Conservation (phyloP, 2,113 vertebrate species). For the Hypocryptadius cinnamomeus region DNA sequence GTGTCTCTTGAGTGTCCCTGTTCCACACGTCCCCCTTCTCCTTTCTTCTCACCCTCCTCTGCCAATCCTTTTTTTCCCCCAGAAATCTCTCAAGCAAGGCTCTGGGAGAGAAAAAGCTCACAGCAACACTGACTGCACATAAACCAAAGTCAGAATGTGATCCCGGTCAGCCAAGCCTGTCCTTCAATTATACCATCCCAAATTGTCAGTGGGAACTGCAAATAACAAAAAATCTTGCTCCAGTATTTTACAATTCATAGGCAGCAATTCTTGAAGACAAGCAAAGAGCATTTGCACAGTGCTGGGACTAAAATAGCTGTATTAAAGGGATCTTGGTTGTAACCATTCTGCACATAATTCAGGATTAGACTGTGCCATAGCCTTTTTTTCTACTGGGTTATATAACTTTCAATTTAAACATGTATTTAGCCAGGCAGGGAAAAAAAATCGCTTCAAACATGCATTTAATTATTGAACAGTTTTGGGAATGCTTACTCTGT, state of each 20-base stretch:
- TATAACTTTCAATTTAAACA: conserved; percentile 19
- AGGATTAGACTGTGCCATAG: neutral
- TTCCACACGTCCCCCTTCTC: neutral
- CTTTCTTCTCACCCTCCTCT: neutral
- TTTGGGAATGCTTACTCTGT: neutral
- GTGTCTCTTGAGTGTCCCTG: neutral
- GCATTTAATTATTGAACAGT: neutral
- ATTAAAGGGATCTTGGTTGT: conserved; percentile 3
- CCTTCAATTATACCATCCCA: neutral
- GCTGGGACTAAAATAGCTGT: neutral
- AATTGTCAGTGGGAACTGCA: neutral
- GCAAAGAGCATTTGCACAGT: neutral
- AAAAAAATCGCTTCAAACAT: neutral
- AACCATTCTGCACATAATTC: neutral
- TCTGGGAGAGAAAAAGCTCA: neutral
- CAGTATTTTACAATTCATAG: neutral
- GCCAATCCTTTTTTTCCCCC: neutral
- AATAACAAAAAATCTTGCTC: neutral
- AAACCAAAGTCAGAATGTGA: neutral
- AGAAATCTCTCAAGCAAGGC: neutral
- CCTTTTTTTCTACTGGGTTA: neutral
- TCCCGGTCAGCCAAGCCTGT: neutral
- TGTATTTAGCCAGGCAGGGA: neutral
- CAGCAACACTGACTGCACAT: neutral
- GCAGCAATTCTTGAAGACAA: neutral